Conservation (phyloP, 2,797 vertebrate species). For the Glyptemys insculpta region DNA sequence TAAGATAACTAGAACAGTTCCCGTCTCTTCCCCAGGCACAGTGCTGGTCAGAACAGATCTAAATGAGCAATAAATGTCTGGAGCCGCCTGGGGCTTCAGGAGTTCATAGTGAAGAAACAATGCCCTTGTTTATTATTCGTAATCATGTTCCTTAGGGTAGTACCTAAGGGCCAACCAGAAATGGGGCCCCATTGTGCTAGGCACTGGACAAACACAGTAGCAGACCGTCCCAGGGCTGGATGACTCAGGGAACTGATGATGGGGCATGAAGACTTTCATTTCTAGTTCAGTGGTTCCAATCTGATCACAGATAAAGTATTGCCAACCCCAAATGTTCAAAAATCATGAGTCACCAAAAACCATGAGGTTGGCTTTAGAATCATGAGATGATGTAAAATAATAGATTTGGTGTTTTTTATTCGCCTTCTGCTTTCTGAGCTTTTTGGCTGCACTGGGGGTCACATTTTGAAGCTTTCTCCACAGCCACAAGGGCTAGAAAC, state of each 20-base stretch:
- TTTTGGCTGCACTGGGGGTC: not conserved
- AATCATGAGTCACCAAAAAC: not conserved
- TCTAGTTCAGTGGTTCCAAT: not conserved
- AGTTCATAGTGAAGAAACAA: not conserved
- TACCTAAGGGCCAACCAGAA: not conserved
- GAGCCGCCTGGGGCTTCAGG: not conserved
- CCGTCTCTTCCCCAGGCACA: not conserved
- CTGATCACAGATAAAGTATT: not conserved
- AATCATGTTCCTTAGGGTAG: not conserved
- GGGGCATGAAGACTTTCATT: not conserved
- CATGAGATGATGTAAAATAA: not conserved
- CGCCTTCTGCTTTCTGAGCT: not conserved
- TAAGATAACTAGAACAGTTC: not conserved
- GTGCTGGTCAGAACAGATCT: not conserved
- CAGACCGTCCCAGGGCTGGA: not conserved
- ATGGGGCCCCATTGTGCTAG: not conserved
- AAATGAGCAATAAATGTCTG: not conserved
- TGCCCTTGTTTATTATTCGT: not conserved
- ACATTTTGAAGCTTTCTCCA: not conserved
- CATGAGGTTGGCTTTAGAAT: not conserved
- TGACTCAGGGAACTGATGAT: not conserved
- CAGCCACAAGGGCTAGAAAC: not conserved
- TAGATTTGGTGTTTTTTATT: not conserved
- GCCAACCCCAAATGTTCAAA: not conserved
- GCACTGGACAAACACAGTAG: not conserved